Conservation (phyloP, 2,797 vertebrate genomes). For the Ibycter americanus region DNA sequence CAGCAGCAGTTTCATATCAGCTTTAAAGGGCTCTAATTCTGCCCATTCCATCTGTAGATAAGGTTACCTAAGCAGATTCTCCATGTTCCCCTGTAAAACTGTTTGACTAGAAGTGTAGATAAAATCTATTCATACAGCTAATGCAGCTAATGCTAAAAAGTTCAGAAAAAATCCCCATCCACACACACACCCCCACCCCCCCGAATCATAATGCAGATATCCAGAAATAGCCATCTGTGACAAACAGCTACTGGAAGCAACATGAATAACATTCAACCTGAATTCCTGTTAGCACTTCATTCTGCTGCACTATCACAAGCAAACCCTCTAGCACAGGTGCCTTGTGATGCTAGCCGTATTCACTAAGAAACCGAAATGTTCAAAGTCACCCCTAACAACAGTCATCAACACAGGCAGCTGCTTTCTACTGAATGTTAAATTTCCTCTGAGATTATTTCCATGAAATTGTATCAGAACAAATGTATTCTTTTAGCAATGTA, state of each 20-base stretch:
- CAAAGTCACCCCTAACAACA: neutral
- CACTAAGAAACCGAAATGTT: neutral
- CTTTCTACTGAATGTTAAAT: neutral
- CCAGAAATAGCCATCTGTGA: constrained; percentile 22
- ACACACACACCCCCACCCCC: neutral
- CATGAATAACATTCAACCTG: neutral
- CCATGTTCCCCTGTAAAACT: neutral
- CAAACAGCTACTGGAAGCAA: neutral
- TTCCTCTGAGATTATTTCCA: neutral
- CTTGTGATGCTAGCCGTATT: neutral
- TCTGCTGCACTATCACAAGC: neutral
- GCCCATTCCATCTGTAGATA: neutral
- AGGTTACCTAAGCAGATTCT: neutral
- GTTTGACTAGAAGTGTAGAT: neutral
- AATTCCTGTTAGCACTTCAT: neutral
- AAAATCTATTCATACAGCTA: neutral
- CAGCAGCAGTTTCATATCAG: neutral
- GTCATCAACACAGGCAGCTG: neutral
- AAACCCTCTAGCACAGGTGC: neutral
- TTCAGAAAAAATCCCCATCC: neutral
- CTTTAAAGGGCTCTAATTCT: neutral
- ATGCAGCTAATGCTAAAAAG: neutral
- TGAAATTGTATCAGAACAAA: neutral
- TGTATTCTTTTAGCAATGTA: neutral
- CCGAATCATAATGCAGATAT: neutral